Conservation (phyloP, 2,113 vertebrate genomes). For the Isurus oxyrinchus region DNA sequence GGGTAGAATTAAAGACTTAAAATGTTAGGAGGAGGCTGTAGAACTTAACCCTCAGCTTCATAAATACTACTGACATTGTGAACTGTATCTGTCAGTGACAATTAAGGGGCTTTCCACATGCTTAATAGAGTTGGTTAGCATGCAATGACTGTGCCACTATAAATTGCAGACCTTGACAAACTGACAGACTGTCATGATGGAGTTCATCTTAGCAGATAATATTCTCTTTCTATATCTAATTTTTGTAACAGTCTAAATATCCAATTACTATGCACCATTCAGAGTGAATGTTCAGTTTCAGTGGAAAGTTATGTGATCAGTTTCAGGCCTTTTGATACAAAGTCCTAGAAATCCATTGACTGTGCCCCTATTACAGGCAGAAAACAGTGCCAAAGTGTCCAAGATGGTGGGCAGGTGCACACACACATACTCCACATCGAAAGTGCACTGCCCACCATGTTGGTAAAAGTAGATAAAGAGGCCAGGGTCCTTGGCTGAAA, state of each 20-base stretch:
- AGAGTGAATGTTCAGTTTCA: background rate
- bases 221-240: background rate
- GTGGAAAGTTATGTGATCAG: background rate
- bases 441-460: background rate
- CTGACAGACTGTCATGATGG: background rate
- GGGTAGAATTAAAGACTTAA: background rate
- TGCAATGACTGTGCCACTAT: background rate
- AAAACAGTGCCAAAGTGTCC: background rate
- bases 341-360: background rate
- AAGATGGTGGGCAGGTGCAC: background rate
- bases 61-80: background rate
- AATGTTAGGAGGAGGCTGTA: background rate
- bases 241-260: background rate
- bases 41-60: background rate
- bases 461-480: background rate
- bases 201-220: background rate
- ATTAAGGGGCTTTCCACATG: background rate
- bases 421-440: background rate
- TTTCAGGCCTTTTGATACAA: background rate
- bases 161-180: background rate
- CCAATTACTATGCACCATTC: background rate
- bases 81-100: background rate
- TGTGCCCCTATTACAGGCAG: background rate
- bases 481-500: background rate
- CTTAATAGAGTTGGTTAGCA: background rate